Conservation (phyloP, 1,140 invertebrate species). For the Metopolophium dirhodum region DNA sequence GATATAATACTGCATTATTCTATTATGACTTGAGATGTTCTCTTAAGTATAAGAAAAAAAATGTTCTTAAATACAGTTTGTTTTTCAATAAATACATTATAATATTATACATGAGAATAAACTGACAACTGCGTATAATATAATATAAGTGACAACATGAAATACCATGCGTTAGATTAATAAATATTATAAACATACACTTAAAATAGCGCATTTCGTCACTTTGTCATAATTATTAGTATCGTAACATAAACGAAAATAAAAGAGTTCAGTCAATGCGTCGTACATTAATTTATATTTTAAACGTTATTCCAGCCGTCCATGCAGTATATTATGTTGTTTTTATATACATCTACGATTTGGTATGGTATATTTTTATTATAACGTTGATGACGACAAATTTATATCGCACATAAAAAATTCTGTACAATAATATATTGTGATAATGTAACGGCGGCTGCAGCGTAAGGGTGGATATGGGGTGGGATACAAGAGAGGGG, state of each 20-base stretch:
- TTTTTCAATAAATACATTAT: background rate
- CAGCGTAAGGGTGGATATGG: background rate
- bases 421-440: conserved; percentile 1
- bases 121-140: background rate
- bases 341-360: background rate
- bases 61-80: background rate
- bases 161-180: background rate
- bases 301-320: background rate
- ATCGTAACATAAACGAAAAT: background rate
- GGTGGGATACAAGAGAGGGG: background rate
- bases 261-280: background rate
- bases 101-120: background rate
- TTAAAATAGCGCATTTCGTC: background rate
- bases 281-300: background rate
- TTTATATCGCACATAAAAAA: conserved; percentile 8
- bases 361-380: background rate
- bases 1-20: background rate
- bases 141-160: background rate
- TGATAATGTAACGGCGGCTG: conserved; percentile 7
- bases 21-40: background rate
- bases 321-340: background rate
- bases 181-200: background rate
- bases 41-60: background rate
- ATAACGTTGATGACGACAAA: background rate
- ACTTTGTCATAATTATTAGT: background rate